Base-by-base conservation (phyloP, 2,888 invertebrate genomes). In the Desoria tigrina region DNA sequence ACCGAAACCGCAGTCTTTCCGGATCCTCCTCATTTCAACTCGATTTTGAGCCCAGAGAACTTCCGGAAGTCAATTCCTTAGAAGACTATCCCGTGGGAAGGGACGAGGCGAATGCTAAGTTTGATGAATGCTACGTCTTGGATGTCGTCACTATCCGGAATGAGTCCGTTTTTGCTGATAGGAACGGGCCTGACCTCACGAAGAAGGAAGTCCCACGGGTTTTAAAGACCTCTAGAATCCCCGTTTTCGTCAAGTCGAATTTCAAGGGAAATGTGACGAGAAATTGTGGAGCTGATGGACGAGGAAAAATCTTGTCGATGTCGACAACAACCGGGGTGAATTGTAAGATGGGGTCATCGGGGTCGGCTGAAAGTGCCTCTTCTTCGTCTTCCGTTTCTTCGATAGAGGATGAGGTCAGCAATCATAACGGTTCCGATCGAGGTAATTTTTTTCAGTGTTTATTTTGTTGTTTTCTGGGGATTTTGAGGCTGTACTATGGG, bases 131-230 rank as follows among this genome's bases (percentile, higher is more conserved):
- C 37, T 57, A 57, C 37, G 18, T 57, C 23, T 23, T 57, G 39
- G 56, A 57, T 37, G 56, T 57, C 4, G 11, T 57, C 9, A 57
- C 56, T 14, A 39, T 57, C 21, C 18, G 56, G 42, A 57, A 57
- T 24, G 56, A 57, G 9, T 45, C 45, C 4, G 45, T 45, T 9
- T 45, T 45, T 45, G 21, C 16, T 16, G 45, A 45, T 6, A 6
- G 21, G 21, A 45, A 45, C n/a, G 56, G 39, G 9, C 16, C 45
- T 6, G 45, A 11, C 4, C 16, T 45, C 16, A 16, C 16, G 6
- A n/a, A 45, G n/a, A 6, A 16, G 21, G 16, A 45, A 32, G 11
- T 11, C 32, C 32, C 32, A 32, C 4, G 32, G 11, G 32, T 32
- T 7, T 32, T 11, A 4, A 32, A 32, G 32, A n/a, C 39, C 9